Base-by-base conservation (phyloP, 2,797 vertebrate species). In the Notoglanidium macrostoma region DNA sequence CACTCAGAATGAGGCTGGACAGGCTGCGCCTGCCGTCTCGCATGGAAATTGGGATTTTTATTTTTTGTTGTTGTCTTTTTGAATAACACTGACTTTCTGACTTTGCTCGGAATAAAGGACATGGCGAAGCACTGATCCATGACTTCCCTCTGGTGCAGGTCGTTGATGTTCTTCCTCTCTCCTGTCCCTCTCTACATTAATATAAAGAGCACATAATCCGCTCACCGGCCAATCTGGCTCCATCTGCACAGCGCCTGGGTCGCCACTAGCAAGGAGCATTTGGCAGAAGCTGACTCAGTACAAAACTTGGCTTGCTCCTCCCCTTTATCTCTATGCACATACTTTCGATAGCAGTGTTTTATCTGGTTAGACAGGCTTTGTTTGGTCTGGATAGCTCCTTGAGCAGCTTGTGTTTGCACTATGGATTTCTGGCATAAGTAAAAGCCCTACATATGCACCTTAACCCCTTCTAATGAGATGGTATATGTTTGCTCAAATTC, bases 381-480 rank as follows among this genome's bases (percentile, higher is more conserved):
- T 96, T 96, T 96, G 95, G 94, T 95, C 94, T 95, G 94, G 93
- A 95, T 96, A 96, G 96, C 96, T 96, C 94, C 94, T 94, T 94
- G 92, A 88, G 91, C 96, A 96, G 95, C 95, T 95, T 96, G 94
- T 95, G 95, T 96, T 96, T 96, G 94, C 93, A 96, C 94, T 95
- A 94, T 93, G 93, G 95, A 95, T 96, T 95, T 94, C 91, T 95
- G 94, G 95, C 95, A 94, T 93, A 92, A 93, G 94, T 94, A 95
- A 94, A 95, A 93, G 94, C 94, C 90, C 92, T 90, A 92, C 92
- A 92, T 92, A 88, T 46, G 93, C 94, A 95, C 94, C 94, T 96
- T 95, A 93, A 95, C 93, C 94, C 91, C 40, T 21, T 72, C 35
- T 40, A 89, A 85, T 65, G 35, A 10, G 51, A 26, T 44, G 54